These are phyloP conservation scores for Xerus rutilus DNA, from an alignment of 2,797 vertebrate species.

Conservation along the genomic window DNA sequence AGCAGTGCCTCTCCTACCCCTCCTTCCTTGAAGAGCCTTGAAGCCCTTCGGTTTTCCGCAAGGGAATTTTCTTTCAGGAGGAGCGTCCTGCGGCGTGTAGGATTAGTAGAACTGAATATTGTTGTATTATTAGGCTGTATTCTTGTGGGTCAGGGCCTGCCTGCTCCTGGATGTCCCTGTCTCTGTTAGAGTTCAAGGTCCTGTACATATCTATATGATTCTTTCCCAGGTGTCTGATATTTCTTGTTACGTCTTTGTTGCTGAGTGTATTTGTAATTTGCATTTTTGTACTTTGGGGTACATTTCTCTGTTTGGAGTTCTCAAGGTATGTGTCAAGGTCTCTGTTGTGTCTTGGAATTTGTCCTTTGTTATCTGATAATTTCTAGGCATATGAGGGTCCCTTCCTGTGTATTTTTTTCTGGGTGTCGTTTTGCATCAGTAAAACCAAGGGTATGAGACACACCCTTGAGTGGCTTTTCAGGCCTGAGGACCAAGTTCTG, in stretches of 20 bases:
- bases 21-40: background rate
- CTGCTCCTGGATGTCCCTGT: background rate
- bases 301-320: background rate
- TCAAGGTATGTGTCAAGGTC: background rate
- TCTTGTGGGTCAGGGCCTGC: background rate
- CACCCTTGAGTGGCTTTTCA: background rate
- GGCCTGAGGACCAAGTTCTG: background rate
- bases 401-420: background rate
- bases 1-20: background rate
- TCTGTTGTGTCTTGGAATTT: background rate
- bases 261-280: background rate
- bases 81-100: background rate
- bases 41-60: background rate
- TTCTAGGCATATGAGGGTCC: background rate
- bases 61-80: background rate
- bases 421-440: background rate
- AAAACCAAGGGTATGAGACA: background rate
- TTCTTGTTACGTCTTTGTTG: background rate
- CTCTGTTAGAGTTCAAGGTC: background rate
- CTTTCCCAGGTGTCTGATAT: background rate
- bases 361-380: slow-evolving; percentile 12
- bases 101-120: background rate
- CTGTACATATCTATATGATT: background rate
- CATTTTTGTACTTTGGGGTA: background rate
- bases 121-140: background rate